Percentiles rank a stretch among this genome's conserved stretches.
These are phyloP conservation scores for Zaprionus nigranus DNA, from an alignment of 1,140 invertebrate genomes.

Conservation along the genomic window DNA sequence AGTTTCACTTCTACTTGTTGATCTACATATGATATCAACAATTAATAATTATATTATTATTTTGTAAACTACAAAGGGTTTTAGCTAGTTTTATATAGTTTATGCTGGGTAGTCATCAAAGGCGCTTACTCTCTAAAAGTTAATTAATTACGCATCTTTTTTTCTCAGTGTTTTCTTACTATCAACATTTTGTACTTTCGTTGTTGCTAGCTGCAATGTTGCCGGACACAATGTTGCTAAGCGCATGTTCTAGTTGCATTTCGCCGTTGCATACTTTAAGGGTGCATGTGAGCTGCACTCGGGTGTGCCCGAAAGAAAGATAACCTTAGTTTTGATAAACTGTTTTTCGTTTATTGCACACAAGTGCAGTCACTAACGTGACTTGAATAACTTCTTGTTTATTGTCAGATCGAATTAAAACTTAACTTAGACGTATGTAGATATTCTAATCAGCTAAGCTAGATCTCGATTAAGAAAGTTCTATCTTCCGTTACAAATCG, in stretches of 20 bases:
- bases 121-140: neutral
- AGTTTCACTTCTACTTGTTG: slow-evolving; percentile 1
- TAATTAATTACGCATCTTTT: neutral
- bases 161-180: too few species aligned
- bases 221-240: slow-evolving; percentile 30
- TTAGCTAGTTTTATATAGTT: neutral
- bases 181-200: neutral
- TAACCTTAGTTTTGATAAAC: too few species aligned
- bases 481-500: too few species aligned
- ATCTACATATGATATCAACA: slow-evolving; percentile 8
- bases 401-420: too few species aligned
- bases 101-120: neutral
- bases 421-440: too few species aligned
- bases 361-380: too few species aligned
- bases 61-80: neutral
- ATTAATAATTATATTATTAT: neutral
- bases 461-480: too few species aligned
- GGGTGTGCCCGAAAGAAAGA: neutral
- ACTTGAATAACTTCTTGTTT: too few species aligned
- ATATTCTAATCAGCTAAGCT: too few species aligned
- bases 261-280: slow-evolving; percentile 30
- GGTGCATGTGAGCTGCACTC: too few species aligned
- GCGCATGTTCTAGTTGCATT: neutral
- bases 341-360: too few species aligned
- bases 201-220: slow-evolving; percentile 25